A percentile compares a stretch with the other conserved stretches of the same genome.
Evolutionary conservation across 2,888 invertebrate genomes (phyloP).

Genomic region (Zygogramma bicolorata): DNA sequence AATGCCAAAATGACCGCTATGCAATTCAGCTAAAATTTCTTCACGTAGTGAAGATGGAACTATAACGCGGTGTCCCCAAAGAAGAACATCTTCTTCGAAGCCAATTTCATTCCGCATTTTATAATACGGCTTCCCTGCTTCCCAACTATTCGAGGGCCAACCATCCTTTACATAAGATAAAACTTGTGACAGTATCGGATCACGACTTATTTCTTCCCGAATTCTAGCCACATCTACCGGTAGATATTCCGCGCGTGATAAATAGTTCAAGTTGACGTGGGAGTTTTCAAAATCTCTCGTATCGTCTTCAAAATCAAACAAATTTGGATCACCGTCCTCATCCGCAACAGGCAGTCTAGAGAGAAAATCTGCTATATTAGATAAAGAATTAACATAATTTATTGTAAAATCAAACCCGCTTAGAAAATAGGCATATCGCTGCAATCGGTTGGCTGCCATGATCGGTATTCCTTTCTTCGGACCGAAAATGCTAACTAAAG

Average conservation of each 20-base stretch:
- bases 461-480: conserved; percentile 16
- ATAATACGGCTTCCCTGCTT: conserved; percentile 7
- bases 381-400: background rate
- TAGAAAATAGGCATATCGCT: conserved; percentile 1
- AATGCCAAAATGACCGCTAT: conserved; percentile 36
- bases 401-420: conserved; percentile 1
- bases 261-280: background rate
- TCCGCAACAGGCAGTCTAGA: background rate
- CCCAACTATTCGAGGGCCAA: conserved; percentile 3
- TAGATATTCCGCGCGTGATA: background rate
- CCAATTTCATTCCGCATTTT: conserved; percentile 16
- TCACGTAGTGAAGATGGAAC: no score
- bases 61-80: conserved; percentile 42
- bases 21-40: conserved; percentile 38
- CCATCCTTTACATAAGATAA: background rate
- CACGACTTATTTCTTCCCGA: background rate
- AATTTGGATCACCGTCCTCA: background rate
- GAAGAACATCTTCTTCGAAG: conserved; percentile 32
- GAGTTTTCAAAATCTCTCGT: background rate
- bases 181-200: background rate
- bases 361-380: background rate
- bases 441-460: conserved; percentile 11
- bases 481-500: conserved; percentile 16
- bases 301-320: background rate
- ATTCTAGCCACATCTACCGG: background rate